Conservation (phyloP, 2,888 invertebrate genomes). For the Adela reaumurella region DNA sequence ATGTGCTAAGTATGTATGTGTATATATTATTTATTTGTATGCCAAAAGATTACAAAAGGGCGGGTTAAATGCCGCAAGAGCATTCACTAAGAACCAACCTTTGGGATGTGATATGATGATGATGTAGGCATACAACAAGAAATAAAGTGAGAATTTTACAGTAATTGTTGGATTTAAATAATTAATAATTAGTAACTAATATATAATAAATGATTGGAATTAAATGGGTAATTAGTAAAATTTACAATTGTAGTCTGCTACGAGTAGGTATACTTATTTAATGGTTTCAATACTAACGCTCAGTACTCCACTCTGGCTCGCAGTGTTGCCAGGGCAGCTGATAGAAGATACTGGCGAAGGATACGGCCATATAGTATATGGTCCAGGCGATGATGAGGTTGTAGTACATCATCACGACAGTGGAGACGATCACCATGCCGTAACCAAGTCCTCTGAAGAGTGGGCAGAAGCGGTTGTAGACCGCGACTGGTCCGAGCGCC, state of each 20-base stretch:
- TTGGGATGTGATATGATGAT: no score
- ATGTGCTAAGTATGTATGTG: no score
- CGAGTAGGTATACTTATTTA: not conserved
- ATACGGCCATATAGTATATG: constrained; percentile 64
- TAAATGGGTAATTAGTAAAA: not conserved
- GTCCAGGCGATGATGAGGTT: constrained; percentile 78
- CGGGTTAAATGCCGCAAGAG: no score
- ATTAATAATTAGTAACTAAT: no score
- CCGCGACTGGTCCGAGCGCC: constrained; percentile 72
- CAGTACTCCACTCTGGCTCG: constrained; percentile 66
- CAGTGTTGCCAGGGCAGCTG: constrained; percentile 71
- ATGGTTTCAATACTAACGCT: constrained; percentile 38
- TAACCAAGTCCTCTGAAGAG: constrained; percentile 71
- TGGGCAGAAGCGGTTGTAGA: constrained; percentile 76
- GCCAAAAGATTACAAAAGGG: no score
- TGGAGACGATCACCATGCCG: constrained; percentile 74
- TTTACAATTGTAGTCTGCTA: no score
- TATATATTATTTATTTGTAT: no score
- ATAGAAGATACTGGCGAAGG: constrained; percentile 61
- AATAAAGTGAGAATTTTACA: no score
- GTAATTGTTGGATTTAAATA: no score
- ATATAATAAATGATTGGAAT: not conserved
- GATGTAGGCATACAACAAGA: no score
- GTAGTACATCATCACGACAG: constrained; percentile 72
- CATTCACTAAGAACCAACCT: no score